Conservation (phyloP, 2,888 invertebrate genomes). For the Molorchus minor region DNA sequence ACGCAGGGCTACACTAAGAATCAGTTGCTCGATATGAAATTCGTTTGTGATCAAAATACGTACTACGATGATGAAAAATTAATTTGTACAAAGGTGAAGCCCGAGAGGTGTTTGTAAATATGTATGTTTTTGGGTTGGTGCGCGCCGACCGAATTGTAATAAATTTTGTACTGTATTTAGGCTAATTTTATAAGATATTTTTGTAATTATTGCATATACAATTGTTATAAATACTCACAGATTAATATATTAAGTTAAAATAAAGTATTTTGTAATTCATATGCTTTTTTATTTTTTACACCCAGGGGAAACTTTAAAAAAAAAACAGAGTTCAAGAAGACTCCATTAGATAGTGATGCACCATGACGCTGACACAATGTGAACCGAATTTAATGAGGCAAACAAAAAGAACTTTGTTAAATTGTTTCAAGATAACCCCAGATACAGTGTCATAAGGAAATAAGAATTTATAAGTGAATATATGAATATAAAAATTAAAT, state of each 20-base stretch:
- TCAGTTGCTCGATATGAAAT: slow-evolving; percentile 69
- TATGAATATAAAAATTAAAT: too few species aligned
- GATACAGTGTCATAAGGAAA: too few species aligned
- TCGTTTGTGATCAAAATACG: slow-evolving; percentile 69
- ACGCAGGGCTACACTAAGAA: slow-evolving; percentile 67
- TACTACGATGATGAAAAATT: slow-evolving; percentile 66
- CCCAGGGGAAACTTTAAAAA: too few species aligned
- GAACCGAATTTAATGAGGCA: too few species aligned
- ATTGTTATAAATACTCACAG: slow-evolving; percentile 56
- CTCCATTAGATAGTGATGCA: too few species aligned
- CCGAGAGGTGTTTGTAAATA: slow-evolving; percentile 58
- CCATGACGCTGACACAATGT: too few species aligned
- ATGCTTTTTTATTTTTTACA: slow-evolving; percentile 29
- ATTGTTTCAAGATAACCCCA: too few species aligned
- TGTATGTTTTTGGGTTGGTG: slow-evolving; percentile 32
- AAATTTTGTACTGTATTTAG: slow-evolving; percentile 21
- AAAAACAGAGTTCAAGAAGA: too few species aligned
- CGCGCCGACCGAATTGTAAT: background rate
- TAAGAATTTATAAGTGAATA: too few species aligned
- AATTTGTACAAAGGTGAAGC: slow-evolving; percentile 63
- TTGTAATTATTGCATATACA: slow-evolving; percentile 50
- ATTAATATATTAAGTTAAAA: slow-evolving; percentile 53
- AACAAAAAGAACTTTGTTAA: too few species aligned
- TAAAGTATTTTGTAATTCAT: slow-evolving; percentile 44
- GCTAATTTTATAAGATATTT: slow-evolving; percentile 31